Conservation (phyloP, 2,888 invertebrate genomes). For the Acleris holmiana region DNA sequence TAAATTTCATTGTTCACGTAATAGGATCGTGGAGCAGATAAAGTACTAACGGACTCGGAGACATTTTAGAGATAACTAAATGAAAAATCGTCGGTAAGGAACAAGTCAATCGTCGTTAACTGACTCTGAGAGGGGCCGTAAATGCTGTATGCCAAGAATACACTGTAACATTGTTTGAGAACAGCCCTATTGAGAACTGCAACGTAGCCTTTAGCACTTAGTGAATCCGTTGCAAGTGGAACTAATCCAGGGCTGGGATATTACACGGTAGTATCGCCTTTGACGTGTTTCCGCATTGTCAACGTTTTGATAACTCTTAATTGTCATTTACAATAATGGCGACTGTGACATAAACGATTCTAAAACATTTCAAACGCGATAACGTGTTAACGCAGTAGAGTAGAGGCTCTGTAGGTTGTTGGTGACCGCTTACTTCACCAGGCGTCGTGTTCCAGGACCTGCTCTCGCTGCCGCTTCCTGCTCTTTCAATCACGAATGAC, state of each 20-base stretch:
- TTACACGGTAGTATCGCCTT: no score
- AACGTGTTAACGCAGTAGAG: no score
- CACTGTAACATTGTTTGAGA: neutral
- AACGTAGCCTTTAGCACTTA: neutral
- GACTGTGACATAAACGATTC: no score
- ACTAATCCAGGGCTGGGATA: no score
- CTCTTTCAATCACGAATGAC: conserved; percentile 52
- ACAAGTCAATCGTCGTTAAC: no score
- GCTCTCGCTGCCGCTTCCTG: conserved; percentile 35
- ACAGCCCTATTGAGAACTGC: neutral
- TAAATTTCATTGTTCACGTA: conserved; percentile 17
- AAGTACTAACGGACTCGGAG: neutral
- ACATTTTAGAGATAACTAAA: no score
- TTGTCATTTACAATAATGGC: no score
- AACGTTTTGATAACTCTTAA: no score
- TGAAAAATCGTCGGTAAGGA: no score
- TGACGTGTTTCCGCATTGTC: no score
- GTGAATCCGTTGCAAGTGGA: conserved; percentile 31
- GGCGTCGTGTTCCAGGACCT: conserved; percentile 41
- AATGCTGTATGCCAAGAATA: neutral
- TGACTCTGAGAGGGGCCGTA: no score
- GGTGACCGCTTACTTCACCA: conserved; percentile 40
- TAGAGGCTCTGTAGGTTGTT: conserved; percentile 40
- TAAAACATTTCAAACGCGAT: no score
- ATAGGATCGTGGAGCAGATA: conserved; percentile 9